A percentile compares a stretch with the other conserved stretches of the same genome.
phyloP scores from a whole-genome alignment of 2,888 invertebrate genomes.

The Chalcosyrphus nemorum region DNA sequence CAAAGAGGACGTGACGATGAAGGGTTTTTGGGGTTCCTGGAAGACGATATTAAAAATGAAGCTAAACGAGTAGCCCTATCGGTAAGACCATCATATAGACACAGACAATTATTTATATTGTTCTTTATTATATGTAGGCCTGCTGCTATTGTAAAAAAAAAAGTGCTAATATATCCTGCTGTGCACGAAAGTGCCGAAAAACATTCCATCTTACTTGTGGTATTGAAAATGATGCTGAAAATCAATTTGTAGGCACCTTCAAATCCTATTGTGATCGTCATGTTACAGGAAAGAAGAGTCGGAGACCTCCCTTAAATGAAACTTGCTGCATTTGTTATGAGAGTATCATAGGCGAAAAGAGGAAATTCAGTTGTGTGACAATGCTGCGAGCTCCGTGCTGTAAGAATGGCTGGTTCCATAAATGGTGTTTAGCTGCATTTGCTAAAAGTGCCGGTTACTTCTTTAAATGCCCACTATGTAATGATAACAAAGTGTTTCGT shows the following conservation, averaged over 20 bases:
- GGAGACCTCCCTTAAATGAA: constrained; percentile 54
- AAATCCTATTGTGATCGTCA: constrained; percentile 81
- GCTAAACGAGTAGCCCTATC: constrained; percentile 85
- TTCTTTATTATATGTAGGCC: constrained; percentile 82
- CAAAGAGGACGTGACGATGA: constrained; percentile 87
- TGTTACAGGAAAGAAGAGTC: constrained; percentile 13
- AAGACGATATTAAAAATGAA: constrained; percentile 87
- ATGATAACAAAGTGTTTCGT: constrained; percentile 85
- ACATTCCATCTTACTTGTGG: constrained; percentile 91
- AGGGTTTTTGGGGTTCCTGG: constrained; percentile 89
- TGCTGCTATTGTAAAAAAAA: constrained; percentile 87
- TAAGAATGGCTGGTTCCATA: constrained; percentile 89
- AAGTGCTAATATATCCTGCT: constrained; percentile 90
- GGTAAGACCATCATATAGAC: constrained; percentile 82
- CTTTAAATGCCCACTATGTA: constrained; percentile 92
- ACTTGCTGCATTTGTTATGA: constrained; percentile 89
- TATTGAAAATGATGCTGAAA: constrained; percentile 84
- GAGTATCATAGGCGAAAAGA: constrained; percentile 74
- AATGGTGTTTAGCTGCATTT: constrained; percentile 87
- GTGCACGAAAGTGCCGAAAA: constrained; percentile 85
- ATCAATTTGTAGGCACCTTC: constrained; percentile 86
- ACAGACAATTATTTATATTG: too few relatives aligned
- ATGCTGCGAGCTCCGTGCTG: constrained; percentile 90
- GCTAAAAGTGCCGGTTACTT: constrained; percentile 91
- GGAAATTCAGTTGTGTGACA: constrained; percentile 80